These are phyloP conservation scores for Eospalax fontanierii DNA, from an alignment of 2,797 vertebrate genomes.

Conservation along the genomic window DNA sequence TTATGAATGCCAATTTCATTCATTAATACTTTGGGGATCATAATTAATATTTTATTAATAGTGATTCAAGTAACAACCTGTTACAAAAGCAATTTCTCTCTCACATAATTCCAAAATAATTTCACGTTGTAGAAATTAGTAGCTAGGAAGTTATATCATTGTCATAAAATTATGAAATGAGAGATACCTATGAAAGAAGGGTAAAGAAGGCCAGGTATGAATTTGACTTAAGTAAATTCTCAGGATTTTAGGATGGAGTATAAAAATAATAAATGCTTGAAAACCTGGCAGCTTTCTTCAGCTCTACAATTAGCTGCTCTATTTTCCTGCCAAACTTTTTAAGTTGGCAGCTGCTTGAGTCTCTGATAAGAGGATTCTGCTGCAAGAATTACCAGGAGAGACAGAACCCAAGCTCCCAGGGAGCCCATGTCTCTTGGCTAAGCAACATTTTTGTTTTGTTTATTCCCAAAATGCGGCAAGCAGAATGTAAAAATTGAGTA, in stretches of 20 bases:
- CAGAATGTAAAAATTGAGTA: not conserved
- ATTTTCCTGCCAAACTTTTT: constrained; percentile 66
- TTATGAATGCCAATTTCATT: constrained; percentile 72
- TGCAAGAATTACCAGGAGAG: constrained; percentile 5
- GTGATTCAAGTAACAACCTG: constrained; percentile 23
- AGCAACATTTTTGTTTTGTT: constrained; percentile 34
- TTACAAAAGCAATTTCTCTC: constrained; percentile 41
- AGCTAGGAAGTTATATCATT: constrained; percentile 54
- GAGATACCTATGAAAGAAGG: not conserved
- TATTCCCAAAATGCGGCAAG: constrained; percentile 25
- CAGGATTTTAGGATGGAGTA: constrained; percentile 52
- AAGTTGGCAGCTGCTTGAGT: constrained; percentile 53
- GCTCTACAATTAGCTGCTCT: constrained; percentile 28
- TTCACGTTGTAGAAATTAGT: constrained; percentile 61
- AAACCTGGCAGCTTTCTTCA: constrained; percentile 40
- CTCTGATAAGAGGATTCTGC: not conserved
- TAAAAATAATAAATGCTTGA: constrained; percentile 65
- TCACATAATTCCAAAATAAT: constrained; percentile 51
- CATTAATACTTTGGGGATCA: constrained; percentile 45
- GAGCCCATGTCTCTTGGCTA: not conserved
- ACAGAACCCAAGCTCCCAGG: not conserved
- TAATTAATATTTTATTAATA: constrained; percentile 73
- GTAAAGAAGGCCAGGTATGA: constrained; percentile 2
- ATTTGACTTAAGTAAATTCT: constrained; percentile 63
- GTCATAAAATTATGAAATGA: constrained; percentile 65